Base-by-base conservation (phyloP, 2,113 vertebrate species). In the Indri indri region DNA sequence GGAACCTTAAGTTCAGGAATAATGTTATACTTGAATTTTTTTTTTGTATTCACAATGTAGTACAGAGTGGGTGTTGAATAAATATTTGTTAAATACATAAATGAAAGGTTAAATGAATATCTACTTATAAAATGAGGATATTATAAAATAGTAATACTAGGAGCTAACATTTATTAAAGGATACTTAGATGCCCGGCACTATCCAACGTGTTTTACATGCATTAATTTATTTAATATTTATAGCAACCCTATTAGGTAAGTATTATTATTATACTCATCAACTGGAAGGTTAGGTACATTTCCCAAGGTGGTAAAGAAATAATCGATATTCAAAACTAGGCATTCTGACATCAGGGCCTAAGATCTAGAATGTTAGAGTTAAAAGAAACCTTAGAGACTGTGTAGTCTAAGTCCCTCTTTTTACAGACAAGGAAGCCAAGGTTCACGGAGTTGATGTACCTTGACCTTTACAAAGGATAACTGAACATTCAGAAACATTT, bases 71-170 rank as follows among this genome's bases (percentile, higher is more conserved):
- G 8, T 81, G 11, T 25, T 93, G 20, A 95, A 70, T 54, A 94
- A n/a, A 61, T 83, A 80, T 83, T 82, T 42, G 30, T 68, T 90
- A 92, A 92, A 47, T 54, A 86, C 77, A 40, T 85, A 86, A 83
- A 30, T 34, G 16, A 70, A 92, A 50, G 18, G 9, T 23, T 91
- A 94, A 71, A 70, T 59, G 20, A 74, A 45, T 79, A 54, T 57
- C 47, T 86, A 59, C 23, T 93, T 93, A 30, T n/a, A 88, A 95
- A 73, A 90, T 90, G 30, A 94, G 23, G 54, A 52, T 83, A 68
- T 27, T 63, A 47, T 65, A 80, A 94, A 86, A 50, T 57, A 70
- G 45, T 84, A 61, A 65, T 61, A 91, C 59, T 23, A 61, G 45
- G 14, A 79, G 40, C 47, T 86, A 59, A 77, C 30, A 66, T 88